Conservation (phyloP, 2,888 invertebrate species). For the Oxycera nigricornis region DNA sequence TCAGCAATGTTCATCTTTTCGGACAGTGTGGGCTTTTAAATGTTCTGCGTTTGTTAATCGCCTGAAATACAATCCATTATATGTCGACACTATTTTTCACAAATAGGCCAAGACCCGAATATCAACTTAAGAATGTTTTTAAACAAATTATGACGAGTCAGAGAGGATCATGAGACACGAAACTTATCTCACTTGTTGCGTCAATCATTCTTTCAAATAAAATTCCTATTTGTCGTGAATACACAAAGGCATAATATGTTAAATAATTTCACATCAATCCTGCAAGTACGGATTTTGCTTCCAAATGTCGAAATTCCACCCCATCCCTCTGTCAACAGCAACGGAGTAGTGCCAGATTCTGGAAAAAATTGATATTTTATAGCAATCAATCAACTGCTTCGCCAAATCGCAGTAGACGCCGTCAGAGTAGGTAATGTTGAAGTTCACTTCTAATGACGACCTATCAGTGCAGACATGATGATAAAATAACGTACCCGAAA, state of each 20-base stretch:
- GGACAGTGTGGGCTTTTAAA: too few relatives aligned
- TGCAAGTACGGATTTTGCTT: neutral
- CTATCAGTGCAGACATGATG: slow-evolving; percentile 29
- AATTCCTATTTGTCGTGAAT: neutral
- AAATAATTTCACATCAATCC: slow-evolving; percentile 2
- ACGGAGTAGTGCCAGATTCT: neutral
- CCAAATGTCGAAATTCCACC: too few relatives aligned
- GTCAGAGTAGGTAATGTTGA: neutral
- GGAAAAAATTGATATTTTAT: slow-evolving; percentile 18
- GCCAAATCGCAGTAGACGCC: slow-evolving; percentile 8
- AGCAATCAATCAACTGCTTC: slow-evolving; percentile 14
- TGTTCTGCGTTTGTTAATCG: too few relatives aligned
- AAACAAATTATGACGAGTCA: too few relatives aligned
- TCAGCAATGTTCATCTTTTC: too few relatives aligned
- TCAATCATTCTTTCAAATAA: neutral
- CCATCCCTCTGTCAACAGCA: neutral
- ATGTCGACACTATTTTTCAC: too few relatives aligned
- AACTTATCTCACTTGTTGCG: too few relatives aligned
- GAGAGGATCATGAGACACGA: too few relatives aligned
- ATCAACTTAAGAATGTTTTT: too few relatives aligned
- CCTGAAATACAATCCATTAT: too few relatives aligned
- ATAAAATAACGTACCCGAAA: slow-evolving; percentile 8
- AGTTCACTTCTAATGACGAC: neutral
- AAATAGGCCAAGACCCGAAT: too few relatives aligned
- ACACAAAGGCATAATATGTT: neutral